A percentile compares a stretch with the other conserved stretches of the same genome.
These are phyloP conservation scores for Dallia pectoralis DNA, from an alignment of 2,797 vertebrate genomes.

Conservation along the genomic window DNA sequence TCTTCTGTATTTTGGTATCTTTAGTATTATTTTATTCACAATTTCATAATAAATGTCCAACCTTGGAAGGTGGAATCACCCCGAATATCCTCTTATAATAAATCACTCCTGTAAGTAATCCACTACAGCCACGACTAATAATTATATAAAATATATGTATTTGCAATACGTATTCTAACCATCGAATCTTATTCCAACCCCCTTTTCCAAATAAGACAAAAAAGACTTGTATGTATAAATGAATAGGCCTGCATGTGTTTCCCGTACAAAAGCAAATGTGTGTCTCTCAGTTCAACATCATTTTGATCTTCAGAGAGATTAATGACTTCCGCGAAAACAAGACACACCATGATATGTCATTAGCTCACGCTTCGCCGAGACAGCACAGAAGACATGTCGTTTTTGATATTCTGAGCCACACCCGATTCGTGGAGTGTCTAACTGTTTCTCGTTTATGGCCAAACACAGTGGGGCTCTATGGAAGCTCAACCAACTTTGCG, in stretches of 20 bases:
- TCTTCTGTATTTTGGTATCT: no score
- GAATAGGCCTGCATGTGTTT: constrained; percentile 37
- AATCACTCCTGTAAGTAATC: no score
- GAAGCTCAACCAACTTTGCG: constrained; percentile 31
- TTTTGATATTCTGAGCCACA: constrained; percentile 31
- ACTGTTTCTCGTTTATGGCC: constrained; percentile 24
- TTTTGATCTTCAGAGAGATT: constrained; percentile 59
- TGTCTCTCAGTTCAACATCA: constrained; percentile 36
- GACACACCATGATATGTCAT: constrained; percentile 42
- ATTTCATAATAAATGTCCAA: no score
- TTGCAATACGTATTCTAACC: no score
- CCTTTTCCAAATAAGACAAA: neutral
- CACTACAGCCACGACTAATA: no score
- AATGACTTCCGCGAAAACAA: constrained; percentile 58
- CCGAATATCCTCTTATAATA: no score
- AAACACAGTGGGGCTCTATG: constrained; percentile 54
- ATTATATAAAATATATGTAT: no score
- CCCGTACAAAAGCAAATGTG: constrained; percentile 52
- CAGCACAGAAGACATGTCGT: constrained; percentile 56
- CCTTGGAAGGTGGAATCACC: no score
- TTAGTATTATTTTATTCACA: no score
- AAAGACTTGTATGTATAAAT: neutral
- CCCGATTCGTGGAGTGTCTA: constrained; percentile 33
- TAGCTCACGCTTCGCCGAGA: constrained; percentile 50
- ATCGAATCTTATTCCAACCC: neutral